A percentile compares a stretch with the other conserved stretches of the same genome.
Evolutionary conservation across 2,113 vertebrate genomes (phyloP).

Genomic region (Aspidoscelis tigris): DNA sequence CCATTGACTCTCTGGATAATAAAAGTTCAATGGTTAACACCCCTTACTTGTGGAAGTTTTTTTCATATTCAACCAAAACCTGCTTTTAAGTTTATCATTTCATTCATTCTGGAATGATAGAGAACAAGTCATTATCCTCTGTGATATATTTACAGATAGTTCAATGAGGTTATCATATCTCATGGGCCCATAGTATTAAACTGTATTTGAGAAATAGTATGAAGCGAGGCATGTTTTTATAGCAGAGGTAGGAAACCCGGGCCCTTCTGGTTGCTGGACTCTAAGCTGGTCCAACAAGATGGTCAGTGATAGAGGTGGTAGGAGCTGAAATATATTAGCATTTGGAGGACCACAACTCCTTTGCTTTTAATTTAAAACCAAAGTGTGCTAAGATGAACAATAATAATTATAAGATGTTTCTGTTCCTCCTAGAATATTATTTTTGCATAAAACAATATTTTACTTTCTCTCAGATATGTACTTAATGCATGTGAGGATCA

Average conservation of each 20-base stretch:
- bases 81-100: no score
- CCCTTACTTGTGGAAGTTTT: no score
- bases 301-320: no score
- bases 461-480: background rate
- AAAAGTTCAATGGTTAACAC: no score
- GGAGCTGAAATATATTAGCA: background rate
- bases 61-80: no score
- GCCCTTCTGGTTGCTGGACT: background rate
- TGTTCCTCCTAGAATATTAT: background rate
- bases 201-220: background rate
- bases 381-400: background rate
- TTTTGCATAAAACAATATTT: background rate
- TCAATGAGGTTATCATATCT: no score
- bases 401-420: background rate
- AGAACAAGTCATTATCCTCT: no score
- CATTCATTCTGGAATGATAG: no score
- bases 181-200: background rate
- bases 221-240: background rate
- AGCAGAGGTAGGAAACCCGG: background rate
- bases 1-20: no score
- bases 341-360: background rate
- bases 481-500: background rate
- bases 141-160: no score
- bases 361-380: background rate
- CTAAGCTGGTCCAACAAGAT: no score